These are phyloP conservation scores for Anadara kagoshimensis DNA, from an alignment of 1,140 invertebrate genomes.

Conservation along the genomic window DNA sequence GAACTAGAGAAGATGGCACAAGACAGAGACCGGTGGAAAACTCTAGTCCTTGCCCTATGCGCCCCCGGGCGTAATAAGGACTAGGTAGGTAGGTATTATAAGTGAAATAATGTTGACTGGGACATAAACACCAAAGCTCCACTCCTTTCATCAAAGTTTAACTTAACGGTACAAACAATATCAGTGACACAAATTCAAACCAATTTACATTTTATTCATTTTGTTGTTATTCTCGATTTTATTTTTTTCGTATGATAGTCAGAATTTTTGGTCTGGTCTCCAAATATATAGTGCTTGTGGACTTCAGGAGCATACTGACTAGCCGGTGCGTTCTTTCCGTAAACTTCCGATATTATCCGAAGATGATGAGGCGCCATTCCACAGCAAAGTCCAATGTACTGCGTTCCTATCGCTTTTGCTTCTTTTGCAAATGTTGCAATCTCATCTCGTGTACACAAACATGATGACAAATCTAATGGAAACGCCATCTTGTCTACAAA, in stretches of 20 bases:
- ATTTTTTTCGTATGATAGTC: slow-evolving; percentile 16
- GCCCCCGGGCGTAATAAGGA: too few relatives aligned
- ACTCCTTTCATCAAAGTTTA: too few relatives aligned
- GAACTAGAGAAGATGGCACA: too few relatives aligned
- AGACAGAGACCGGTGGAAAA: too few relatives aligned
- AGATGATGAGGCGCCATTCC: slow-evolving; percentile 51
- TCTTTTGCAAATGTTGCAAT: slow-evolving; percentile 49
- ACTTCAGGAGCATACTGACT: slow-evolving; percentile 37
- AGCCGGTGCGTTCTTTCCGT: slow-evolving; percentile 50
- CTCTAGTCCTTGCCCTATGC: too few relatives aligned
- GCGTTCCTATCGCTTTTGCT: slow-evolving; percentile 46
- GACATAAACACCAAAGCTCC: too few relatives aligned
- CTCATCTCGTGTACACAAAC: slow-evolving; percentile 38
- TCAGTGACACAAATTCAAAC: too few relatives aligned
- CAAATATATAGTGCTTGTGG: slow-evolving; percentile 30
- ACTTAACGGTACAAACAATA: too few relatives aligned
- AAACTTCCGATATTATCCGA: slow-evolving; percentile 52
- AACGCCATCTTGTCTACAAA: slow-evolving; percentile 30
- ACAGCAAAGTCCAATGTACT: slow-evolving; percentile 64
- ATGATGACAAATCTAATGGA: slow-evolving; percentile 35
- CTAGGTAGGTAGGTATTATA: too few relatives aligned
- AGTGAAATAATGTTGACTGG: too few relatives aligned
- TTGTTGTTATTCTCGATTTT: too few relatives aligned
- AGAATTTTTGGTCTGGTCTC: slow-evolving; percentile 6
- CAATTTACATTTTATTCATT: too few relatives aligned